These are phyloP conservation scores for Gouania willdenowi DNA, from an alignment of 2,797 vertebrate genomes.

Conservation along the genomic window DNA sequence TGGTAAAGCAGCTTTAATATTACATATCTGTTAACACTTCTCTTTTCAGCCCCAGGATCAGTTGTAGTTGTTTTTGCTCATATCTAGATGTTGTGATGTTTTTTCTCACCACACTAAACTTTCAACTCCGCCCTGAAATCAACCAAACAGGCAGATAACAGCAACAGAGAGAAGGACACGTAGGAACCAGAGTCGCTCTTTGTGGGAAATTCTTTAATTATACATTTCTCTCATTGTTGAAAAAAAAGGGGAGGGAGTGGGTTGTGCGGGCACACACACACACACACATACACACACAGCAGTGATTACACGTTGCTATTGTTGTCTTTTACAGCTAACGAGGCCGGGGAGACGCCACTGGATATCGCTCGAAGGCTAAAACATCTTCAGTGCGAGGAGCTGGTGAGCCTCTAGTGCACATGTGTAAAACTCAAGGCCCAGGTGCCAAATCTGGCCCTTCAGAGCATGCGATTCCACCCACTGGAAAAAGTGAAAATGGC, in stretches of 20 bases:
- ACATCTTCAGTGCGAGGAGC: conserved; percentile 92
- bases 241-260: conserved; percentile 28
- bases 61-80: no score
- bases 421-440: no score
- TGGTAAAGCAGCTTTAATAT: no score
- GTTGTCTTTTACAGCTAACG: conserved; percentile 81
- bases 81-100: no score
- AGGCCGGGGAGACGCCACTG: conserved; percentile 91
- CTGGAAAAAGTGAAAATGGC: no score
- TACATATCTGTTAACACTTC: no score
- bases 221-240: conserved; percentile 42
- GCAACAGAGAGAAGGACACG: conserved; percentile 1
- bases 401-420: no score
- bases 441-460: no score
- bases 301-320: conserved; percentile 30
- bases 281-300: conserved; percentile 21
- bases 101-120: conserved; percentile 53
- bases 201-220: conserved; percentile 63
- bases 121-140: conserved; percentile 23
- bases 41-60: no score
- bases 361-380: conserved; percentile 93
- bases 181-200: conserved; percentile 11
- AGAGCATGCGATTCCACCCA: no score
- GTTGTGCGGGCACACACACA: conserved; percentile 27
- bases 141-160: conserved; percentile 47